A percentile compares a stretch with the other conserved stretches of the same genome.
phyloP scores from a whole-genome alignment of 2,797 vertebrate species.

The Todus mexicanus region DNA sequence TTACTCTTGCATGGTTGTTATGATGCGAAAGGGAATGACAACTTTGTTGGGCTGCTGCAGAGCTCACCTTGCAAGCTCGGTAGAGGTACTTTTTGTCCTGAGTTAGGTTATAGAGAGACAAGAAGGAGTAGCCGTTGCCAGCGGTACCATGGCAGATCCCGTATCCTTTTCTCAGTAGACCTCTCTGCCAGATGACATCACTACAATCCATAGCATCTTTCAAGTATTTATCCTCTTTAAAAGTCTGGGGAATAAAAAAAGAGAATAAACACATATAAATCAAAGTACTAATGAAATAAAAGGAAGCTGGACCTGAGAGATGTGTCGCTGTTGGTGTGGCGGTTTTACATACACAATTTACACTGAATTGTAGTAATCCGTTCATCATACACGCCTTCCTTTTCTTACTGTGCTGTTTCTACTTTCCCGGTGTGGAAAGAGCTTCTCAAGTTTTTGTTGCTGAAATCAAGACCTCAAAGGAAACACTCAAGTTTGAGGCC shows the following conservation, averaged over 20 bases:
- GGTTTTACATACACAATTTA: background rate
- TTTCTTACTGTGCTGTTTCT: background rate
- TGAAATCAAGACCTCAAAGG: background rate
- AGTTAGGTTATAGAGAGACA: conserved; percentile 89
- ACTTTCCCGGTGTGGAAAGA: background rate
- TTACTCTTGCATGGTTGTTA: rapidly evolving
- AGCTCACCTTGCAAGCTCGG: conserved; percentile 89
- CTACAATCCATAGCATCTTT: conserved; percentile 92
- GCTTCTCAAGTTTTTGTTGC: background rate
- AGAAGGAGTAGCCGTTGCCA: conserved; percentile 93
- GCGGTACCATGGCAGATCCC: conserved; percentile 95
- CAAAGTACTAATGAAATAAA: background rate
- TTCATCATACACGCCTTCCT: background rate
- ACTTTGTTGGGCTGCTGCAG: background rate
- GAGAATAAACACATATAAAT: background rate
- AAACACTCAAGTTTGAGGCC: background rate
- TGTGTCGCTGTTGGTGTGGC: background rate
- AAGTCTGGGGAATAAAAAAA: conserved; percentile 76
- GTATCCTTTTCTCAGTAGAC: conserved; percentile 92
- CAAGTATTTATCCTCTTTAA: conserved; percentile 96
- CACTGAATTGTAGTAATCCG: background rate
- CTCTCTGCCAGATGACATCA: conserved; percentile 95
- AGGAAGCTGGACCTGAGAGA: background rate
- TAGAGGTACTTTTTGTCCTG: conserved; percentile 94
- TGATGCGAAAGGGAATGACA: background rate